Evolutionary conservation across 2,113 vertebrate species (phyloP), one percentile per base, ranked within the genome.

Genomic region (Galeopterus variegatus): DNA sequence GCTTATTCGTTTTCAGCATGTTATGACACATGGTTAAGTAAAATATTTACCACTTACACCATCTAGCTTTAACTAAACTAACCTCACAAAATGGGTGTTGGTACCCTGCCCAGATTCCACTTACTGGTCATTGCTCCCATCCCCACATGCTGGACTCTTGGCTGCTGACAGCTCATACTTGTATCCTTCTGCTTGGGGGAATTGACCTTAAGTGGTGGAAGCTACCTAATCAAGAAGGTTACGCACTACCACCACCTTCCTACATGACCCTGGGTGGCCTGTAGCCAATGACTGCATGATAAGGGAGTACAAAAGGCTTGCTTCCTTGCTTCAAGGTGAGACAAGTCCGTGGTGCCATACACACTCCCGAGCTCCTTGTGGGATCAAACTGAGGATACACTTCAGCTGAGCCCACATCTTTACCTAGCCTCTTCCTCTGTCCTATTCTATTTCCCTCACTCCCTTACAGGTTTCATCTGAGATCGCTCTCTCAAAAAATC

Each of bases 31-130:
- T 31, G 33, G 36, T 52, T 19, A 31, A 96, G 33, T 76, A 87
- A 93, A 90, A 82, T 60, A 72, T 87, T 67, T 77, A 94, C 79
- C 33, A 54, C 65, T 72, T 54, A 50, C 56, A 48, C 24, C 64
- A 19, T 58, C 36, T 65, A 62, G 33, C 70, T 12, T 85, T 94
- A 85, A 91, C 64, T 79, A 62, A 60, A 41, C 50, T 50, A 70
- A 90, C 11, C 8, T 52, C 56, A 73, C 56, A 83, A 67, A 73
- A 56, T 33, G 26, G 36, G 28, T 50, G 79, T 67, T 62, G 88
- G 48, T 64, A 1, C 31, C 33, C 45, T 80, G 23, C 28, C 58
- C 33, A 69, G 17, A 64, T 54, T 23, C 52, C 56, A 45, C 52
- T 82, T 54, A n/a, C 13, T 56, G 77, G 31, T 7, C 54, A 52